Percentiles rank a stretch among this genome's conserved stretches.
phyloP scores from a whole-genome alignment of 2,888 invertebrate species.

The Archaeoteleia sp. region DNA sequence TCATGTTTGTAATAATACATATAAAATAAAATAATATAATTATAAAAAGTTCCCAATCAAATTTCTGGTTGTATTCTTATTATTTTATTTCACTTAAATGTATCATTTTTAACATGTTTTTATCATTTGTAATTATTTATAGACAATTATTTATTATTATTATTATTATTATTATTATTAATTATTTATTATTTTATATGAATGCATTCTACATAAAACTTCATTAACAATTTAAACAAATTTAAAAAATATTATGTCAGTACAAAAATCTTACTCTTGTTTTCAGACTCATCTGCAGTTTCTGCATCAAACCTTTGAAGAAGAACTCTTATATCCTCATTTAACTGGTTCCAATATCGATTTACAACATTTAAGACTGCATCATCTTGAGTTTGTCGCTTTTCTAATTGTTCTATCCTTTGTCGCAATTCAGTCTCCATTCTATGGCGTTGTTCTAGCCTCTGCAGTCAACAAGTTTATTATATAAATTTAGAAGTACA shows the following conservation, averaged over 20 bases:
- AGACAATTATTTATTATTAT: slow-evolving; percentile 2
- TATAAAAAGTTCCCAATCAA: too few species aligned
- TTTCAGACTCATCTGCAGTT: slow-evolving; percentile 96
- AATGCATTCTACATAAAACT: too few species aligned
- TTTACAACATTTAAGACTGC: slow-evolving; percentile 98
- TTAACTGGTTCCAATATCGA: slow-evolving; percentile 96
- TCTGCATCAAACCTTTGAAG: slow-evolving; percentile 98
- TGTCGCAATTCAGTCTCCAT: slow-evolving; percentile 91
- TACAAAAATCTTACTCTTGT: slow-evolving; percentile 94
- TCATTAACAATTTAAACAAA: too few species aligned
- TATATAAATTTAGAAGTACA: too few species aligned
- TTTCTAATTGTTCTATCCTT: slow-evolving; percentile 94
- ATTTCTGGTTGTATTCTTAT: too few species aligned
- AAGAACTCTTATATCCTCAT: slow-evolving; percentile 96
- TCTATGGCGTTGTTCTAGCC: slow-evolving; percentile 93
- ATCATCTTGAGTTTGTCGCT: slow-evolving; percentile 97
- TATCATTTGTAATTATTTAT: not conserved
- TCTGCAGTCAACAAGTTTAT: too few species aligned
- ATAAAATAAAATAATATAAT: too few species aligned
- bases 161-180: slow-evolving; percentile 1
- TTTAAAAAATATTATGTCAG: too few species aligned
- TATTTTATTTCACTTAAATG: too few species aligned
- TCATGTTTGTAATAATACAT: too few species aligned
- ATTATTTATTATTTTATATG: too few species aligned
- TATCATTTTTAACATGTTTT: too few species aligned